Base-by-base conservation (phyloP, 2,113 vertebrate species). In the Pelecanus crispus region DNA sequence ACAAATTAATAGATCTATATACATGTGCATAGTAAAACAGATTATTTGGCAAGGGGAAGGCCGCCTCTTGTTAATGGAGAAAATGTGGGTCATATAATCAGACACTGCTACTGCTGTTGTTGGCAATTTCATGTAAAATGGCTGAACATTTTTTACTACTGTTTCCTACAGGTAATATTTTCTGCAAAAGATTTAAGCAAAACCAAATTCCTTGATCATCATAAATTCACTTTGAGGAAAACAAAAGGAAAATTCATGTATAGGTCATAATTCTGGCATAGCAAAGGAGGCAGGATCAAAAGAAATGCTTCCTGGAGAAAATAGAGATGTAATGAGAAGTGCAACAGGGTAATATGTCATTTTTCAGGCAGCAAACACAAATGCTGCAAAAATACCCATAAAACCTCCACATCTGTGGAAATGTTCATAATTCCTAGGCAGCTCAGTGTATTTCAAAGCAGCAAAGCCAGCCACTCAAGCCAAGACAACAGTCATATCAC, bases 321-420 rank as follows among this genome's bases (percentile, higher is more conserved):
- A 70, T 6, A 92, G 53, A 93, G 56, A 28, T 18, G 15, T 14
- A 88, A 70, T 38, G 26, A 68, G 24, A 91, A 75, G 32, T 59
- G 34, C 26, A 63, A 47, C 10, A 66, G n/a, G 22, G 55, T 8
- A 58, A 19, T 42, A 71, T 17, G 17, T 67, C 15, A 52, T 58
- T 90, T 90, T 87, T 71, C 72, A 86, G 67, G 34, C 59, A 95
- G 63, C 86, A 90, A 88, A 91, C 58, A 89, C 26, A 91, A 89
- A 58, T 67, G 68, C n/a, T 90, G 47, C 42, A 85, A 71, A 81
- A 67, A 53, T 55, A 36, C 9, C 3, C 22, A 66, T 17, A 74
- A 91, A 89, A 45, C 17, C n/a, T 71, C 45, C 47, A 66, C 22
- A 42, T 42, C 44, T 61, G 16, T 59, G 47, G 49, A 78, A 87